Evolutionary conservation across 2,113 vertebrate species (phyloP).

Genomic region (Gila orcuttii): DNA sequence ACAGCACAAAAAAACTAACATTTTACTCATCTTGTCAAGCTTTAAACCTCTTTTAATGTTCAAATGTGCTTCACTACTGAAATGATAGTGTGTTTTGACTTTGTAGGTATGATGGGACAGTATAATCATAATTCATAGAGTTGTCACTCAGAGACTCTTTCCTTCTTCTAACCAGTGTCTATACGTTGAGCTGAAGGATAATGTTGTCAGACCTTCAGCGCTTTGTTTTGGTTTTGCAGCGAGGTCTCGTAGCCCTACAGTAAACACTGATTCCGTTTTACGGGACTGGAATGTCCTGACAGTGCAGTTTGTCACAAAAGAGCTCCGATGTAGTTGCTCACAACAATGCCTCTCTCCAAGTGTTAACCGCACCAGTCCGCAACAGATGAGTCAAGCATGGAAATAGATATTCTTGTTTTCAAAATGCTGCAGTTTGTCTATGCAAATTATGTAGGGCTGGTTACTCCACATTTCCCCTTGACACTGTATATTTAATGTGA

Average conservation of each 20-base stretch:
- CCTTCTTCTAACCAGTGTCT: neutral
- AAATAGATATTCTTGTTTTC: neutral
- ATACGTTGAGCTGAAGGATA: neutral
- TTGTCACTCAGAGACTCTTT: neutral
- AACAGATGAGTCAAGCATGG: neutral
- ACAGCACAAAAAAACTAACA: neutral
- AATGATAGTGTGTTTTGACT: neutral
- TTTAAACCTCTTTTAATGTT: neutral
- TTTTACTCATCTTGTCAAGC: neutral
- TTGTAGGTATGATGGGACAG: neutral
- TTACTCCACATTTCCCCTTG: neutral
- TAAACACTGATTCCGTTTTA: conserved; percentile 40
- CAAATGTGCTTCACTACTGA: neutral
- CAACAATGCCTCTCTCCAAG: neutral
- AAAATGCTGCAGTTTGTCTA: neutral
- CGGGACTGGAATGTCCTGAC: conserved; percentile 51
- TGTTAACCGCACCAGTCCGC: neutral
- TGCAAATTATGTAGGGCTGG: neutral
- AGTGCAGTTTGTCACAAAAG: conserved; percentile 47
- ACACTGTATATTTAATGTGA: neutral
- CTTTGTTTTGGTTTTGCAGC: conserved; percentile 31
- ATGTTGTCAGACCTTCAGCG: neutral
- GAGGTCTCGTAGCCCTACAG: conserved; percentile 16
- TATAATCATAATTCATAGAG: neutral
- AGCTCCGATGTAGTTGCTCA: neutral